phyloP scores from a whole-genome alignment of 1,140 invertebrate species.

The Camponotus pennsylvanicus region DNA sequence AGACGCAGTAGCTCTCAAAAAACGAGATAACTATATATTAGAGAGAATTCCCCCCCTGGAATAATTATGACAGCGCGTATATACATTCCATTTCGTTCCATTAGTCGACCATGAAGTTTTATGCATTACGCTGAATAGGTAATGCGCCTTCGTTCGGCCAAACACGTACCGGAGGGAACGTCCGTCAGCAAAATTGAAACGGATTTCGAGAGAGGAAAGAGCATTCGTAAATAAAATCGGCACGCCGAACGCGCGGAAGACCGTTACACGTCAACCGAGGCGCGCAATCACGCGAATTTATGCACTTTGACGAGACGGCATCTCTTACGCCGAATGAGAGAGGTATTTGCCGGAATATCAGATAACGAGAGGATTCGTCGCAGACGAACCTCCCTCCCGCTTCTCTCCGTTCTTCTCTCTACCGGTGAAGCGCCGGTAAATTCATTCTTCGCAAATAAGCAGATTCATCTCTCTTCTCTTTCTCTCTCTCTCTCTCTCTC shows the following conservation, averaged over 20 bases:
- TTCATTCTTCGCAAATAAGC: constrained; percentile 60
- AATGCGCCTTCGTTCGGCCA: constrained; percentile 35
- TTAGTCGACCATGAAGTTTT: constrained; percentile 60
- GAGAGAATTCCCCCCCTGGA: neutral
- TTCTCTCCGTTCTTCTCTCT: constrained; percentile 19
- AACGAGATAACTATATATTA: neutral
- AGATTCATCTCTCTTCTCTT: constrained; percentile 28
- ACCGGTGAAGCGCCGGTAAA: constrained; percentile 24
- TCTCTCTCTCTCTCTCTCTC: constrained; percentile 56
- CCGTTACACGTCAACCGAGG: constrained; percentile 44
- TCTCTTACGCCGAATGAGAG: constrained; percentile 57
- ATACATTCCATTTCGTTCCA: constrained; percentile 61
- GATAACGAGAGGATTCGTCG: constrained; percentile 29
- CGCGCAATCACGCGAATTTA: constrained; percentile 80
- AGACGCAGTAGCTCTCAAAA: neutral
- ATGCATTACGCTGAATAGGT: constrained; percentile 59
- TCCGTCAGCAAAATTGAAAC: constrained; percentile 72
- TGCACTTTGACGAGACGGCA: constrained; percentile 77
- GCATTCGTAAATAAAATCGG: constrained; percentile 79
- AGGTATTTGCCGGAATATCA: constrained; percentile 68
- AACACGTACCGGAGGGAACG: constrained; percentile 50
- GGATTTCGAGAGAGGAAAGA: constrained; percentile 72
- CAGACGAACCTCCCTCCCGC: constrained; percentile 51
- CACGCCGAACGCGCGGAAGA: constrained; percentile 68
- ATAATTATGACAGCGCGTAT: constrained; percentile 47